Evolutionary conservation across 1,140 invertebrate genomes (phyloP).

Genomic region (Achatina immaculata): DNA sequence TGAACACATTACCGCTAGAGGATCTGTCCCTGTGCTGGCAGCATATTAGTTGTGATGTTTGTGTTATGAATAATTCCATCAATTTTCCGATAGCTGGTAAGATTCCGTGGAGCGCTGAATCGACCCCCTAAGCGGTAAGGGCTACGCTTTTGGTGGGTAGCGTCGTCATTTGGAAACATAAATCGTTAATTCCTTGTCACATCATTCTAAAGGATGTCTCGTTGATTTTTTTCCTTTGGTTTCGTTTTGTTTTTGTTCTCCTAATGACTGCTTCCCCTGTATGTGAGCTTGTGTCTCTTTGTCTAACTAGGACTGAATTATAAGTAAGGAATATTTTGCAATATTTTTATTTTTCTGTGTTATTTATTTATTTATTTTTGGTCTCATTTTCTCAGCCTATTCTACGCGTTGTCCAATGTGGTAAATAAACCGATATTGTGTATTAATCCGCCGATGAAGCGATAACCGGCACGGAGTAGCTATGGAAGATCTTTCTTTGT

Average conservation of each 20-base stretch:
- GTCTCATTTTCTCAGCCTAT: no score
- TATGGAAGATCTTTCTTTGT: no score
- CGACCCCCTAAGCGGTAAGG: not conserved
- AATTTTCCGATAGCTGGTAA: not conserved
- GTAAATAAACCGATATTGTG: no score
- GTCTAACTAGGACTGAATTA: no score
- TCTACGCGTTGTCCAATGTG: no score
- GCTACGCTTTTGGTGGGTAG: not conserved
- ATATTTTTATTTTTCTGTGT: no score
- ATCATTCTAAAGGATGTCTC: not conserved
- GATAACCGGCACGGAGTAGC: no score
- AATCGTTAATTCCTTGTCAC: slow-evolving; percentile 3
- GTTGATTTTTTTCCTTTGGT: not conserved
- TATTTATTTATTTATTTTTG: no score
- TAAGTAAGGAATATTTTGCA: no score
- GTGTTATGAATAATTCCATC: slow-evolving; percentile 24
- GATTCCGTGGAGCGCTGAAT: not conserved
- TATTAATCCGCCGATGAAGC: no score
- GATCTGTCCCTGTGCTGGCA: not conserved
- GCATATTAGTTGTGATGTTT: slow-evolving; percentile 17
- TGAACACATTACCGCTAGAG: slow-evolving; percentile 4
- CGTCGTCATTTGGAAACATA: not conserved
- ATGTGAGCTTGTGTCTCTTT: not conserved
- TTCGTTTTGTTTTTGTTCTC: not conserved
- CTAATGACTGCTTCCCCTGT: not conserved